A percentile compares a stretch with the other conserved stretches of the same genome.
phyloP scores from a whole-genome alignment of 2,113 vertebrate genomes.

The Gymnobelideus leadbeateri region DNA sequence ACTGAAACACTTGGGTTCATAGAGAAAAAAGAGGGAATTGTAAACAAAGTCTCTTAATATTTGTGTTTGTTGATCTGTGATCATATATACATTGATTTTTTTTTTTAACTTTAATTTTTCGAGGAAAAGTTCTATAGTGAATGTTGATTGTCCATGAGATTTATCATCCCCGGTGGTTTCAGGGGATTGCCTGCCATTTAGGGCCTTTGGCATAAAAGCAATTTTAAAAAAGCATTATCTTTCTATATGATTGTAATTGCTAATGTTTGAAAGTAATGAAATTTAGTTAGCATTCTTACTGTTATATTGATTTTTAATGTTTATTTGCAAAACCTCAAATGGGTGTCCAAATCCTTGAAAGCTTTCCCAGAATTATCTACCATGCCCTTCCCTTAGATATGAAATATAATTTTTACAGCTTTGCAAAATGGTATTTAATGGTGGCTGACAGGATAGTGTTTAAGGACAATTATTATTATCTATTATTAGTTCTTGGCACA shows the following conservation, averaged over 20 bases:
- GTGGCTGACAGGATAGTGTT: slow-evolving; percentile 68
- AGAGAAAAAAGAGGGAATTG: background rate
- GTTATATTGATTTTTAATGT: slow-evolving; percentile 69
- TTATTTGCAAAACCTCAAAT: slow-evolving; percentile 72
- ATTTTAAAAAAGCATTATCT: slow-evolving; percentile 23
- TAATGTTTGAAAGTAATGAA: slow-evolving; percentile 11
- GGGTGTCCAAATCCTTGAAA: slow-evolving; percentile 58
- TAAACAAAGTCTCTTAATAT: background rate
- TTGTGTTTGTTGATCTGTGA: slow-evolving; percentile 25
- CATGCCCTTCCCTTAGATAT: background rate
- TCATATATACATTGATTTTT: slow-evolving; percentile 45
- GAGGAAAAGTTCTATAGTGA: slow-evolving; percentile 44
- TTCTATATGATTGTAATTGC: background rate
- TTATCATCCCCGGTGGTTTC: background rate
- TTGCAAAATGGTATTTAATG: slow-evolving; percentile 65
- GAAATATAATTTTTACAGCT: slow-evolving; percentile 66
- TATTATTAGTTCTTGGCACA: slow-evolving; percentile 70
- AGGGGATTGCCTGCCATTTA: background rate
- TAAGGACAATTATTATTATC: slow-evolving; percentile 70
- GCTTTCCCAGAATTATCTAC: slow-evolving; percentile 65
- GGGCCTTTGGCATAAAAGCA: slow-evolving; percentile 9
- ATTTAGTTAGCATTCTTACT: slow-evolving; percentile 57
- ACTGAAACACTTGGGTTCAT: background rate
- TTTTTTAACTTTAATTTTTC: slow-evolving; percentile 55
- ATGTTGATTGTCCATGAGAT: slow-evolving; percentile 53